phyloP scores from a whole-genome alignment of 2,113 vertebrate genomes.

The Pelecanus crispus region DNA sequence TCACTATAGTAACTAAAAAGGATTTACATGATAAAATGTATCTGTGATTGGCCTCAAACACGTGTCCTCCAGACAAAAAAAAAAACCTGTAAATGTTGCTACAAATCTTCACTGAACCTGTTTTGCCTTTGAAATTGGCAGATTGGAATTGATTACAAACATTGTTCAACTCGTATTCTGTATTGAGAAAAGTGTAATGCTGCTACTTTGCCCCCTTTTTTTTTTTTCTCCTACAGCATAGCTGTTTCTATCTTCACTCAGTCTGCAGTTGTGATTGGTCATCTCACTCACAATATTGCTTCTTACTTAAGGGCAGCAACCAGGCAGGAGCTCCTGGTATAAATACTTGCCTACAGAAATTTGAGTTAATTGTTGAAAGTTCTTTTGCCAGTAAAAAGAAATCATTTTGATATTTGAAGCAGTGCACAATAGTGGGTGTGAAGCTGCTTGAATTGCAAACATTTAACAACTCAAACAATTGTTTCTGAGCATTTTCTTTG shows the following conservation, averaged over 20 bases:
- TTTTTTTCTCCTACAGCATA: accelerated
- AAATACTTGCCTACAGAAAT: background rate
- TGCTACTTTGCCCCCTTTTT: background rate
- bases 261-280: background rate
- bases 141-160: background rate
- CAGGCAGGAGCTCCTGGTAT: background rate
- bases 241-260: background rate
- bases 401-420: background rate
- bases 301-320: background rate
- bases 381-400: background rate
- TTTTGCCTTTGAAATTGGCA: background rate
- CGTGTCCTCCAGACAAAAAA: background rate
- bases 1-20: background rate
- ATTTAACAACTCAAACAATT: background rate
- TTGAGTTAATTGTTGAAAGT: background rate
- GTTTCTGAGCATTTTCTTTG: background rate
- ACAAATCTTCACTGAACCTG: background rate
- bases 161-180: background rate
- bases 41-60: background rate
- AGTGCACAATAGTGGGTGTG: background rate
- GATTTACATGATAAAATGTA: background rate
- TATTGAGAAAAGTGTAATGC: background rate
- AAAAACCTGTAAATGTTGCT: background rate
- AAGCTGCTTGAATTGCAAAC: background rate
- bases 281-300: background rate